These are phyloP conservation scores for Pangasius macronema DNA, from an alignment of 2,797 vertebrate genomes.

Conservation along the genomic window DNA sequence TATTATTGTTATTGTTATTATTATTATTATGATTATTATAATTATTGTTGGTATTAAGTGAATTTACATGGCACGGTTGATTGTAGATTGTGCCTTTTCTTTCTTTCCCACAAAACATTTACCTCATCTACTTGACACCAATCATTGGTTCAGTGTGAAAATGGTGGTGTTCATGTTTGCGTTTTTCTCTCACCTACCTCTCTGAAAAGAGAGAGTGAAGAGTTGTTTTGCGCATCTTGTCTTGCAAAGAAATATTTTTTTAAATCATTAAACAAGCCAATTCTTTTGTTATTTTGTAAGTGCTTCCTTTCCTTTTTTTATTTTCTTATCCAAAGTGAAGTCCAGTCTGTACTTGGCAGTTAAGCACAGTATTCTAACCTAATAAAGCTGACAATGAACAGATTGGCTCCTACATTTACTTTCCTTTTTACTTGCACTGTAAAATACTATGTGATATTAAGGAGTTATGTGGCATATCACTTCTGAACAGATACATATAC, in stretches of 20 bases:
- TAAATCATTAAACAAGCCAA: slow-evolving; percentile 81
- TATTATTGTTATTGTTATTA: slow-evolving; percentile 58
- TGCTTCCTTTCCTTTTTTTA: slow-evolving; percentile 61
- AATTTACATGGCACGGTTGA: slow-evolving; percentile 78
- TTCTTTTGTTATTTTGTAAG: slow-evolving; percentile 62
- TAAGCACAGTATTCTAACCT: slow-evolving; percentile 65
- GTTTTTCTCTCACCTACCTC: slow-evolving; percentile 66
- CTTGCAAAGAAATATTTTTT: slow-evolving; percentile 85
- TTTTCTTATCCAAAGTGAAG: slow-evolving; percentile 61
- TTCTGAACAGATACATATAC: background rate
- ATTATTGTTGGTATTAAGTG: slow-evolving; percentile 73
- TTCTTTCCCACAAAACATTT: slow-evolving; percentile 77
- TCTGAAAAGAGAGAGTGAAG: slow-evolving; percentile 56
- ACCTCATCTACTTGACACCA: slow-evolving; percentile 81
- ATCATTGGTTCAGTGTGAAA: slow-evolving; percentile 70
- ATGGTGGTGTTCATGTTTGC: slow-evolving; percentile 73
- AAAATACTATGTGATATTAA: background rate
- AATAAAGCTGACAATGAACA: slow-evolving; percentile 66
- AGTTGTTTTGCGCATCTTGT: slow-evolving; percentile 71
- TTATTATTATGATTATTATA: slow-evolving; percentile 60
- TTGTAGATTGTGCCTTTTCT: slow-evolving; percentile 80
- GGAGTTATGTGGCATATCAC: background rate
- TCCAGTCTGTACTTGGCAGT: slow-evolving; percentile 64
- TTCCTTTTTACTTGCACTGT: slow-evolving; percentile 19
- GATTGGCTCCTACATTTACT: slow-evolving; percentile 36